Percentiles rank a stretch among this genome's conserved stretches.
phyloP scores from a whole-genome alignment of 2,888 invertebrate genomes.

The Himalopsyche kuldschensis region DNA sequence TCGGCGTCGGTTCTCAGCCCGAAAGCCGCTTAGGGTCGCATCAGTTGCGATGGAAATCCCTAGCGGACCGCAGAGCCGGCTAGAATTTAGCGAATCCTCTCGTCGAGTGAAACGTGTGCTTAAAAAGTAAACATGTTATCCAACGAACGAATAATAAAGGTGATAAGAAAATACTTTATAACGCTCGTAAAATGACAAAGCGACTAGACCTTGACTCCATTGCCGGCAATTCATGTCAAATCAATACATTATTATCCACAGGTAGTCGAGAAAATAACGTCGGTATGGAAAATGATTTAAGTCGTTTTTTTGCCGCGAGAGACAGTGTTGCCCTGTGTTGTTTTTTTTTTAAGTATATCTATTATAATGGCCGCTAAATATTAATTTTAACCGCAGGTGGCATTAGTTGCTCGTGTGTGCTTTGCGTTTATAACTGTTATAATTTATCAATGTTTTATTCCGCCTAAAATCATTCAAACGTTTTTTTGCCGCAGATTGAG shows the following conservation, averaged over 20 bases:
- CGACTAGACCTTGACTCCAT: neutral
- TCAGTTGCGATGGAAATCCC: too few relatives aligned
- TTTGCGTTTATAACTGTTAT: neutral
- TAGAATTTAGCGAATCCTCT: too few relatives aligned
- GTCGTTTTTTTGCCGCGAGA: neutral
- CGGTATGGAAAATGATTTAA: neutral
- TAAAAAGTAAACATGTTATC: neutral
- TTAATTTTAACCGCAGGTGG: neutral
- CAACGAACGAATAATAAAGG: neutral
- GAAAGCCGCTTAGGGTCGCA: too few relatives aligned
- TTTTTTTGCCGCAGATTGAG: neutral
- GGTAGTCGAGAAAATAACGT: neutral
- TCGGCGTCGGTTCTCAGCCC: too few relatives aligned
- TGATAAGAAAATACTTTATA: neutral
- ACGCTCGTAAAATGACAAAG: neutral
- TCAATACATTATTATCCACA: neutral
- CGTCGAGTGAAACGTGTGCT: too few relatives aligned
- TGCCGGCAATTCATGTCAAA: neutral
- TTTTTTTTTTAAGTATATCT: neutral
- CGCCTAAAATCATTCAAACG: neutral
- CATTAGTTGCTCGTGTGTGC: neutral
- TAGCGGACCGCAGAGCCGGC: too few relatives aligned
- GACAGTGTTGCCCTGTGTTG: neutral
- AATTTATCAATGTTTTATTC: neutral
- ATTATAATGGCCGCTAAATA: neutral